Evolutionary conservation across 2,113 vertebrate species (phyloP), one percentile per base, ranked within the genome.

Genomic region (Nerophis lumbriciformis): DNA sequence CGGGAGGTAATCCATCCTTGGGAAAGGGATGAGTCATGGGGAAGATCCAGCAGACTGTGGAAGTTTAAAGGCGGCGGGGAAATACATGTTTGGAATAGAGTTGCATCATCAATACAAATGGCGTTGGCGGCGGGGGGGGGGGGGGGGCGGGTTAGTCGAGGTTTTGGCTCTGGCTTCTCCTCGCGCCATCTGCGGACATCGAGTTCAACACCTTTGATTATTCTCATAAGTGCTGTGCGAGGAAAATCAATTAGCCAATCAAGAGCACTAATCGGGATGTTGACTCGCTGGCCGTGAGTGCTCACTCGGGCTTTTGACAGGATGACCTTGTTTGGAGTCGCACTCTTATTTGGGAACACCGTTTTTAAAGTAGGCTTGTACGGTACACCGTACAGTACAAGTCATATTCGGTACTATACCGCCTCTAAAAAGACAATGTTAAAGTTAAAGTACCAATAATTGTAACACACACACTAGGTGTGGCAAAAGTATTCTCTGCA

Each of bases 241-340:
- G 44, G 53, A 81, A 83, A 83, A 78, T 78, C 72, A 71, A 38
- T 51, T 70, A 59, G 57, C 13, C 51, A 59, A 53, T 52, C 44
- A 57, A 56, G 55, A 62, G 56, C 28, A 28, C 28, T 28, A 28
- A 14, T 11, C 52, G 38, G 76, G 60, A 37, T 66, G 67, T 71
- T 75, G 61, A 62, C 63, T 75, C 11, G 8, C 14, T 63, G 4
- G n/a, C 7, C 45, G 15, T 36, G 15, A 49, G 15, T 50, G 28
- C 8, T 42, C 51, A 10, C 69, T 44, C 38, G 28, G 52, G 51
- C 10, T 19, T 37, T 35, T 61, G 9, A 28, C 28, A 28, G 28
- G 28, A 28, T 28, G 28, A 28, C 28, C 28, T 28, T 28, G 28
- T 28, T 28, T 28, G 28, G 2, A 28, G 28, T 28, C 28, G 3